Evolutionary conservation across 2,888 invertebrate species (phyloP), one percentile per base, ranked within the genome.

Genomic region (Acleris holmiana): DNA sequence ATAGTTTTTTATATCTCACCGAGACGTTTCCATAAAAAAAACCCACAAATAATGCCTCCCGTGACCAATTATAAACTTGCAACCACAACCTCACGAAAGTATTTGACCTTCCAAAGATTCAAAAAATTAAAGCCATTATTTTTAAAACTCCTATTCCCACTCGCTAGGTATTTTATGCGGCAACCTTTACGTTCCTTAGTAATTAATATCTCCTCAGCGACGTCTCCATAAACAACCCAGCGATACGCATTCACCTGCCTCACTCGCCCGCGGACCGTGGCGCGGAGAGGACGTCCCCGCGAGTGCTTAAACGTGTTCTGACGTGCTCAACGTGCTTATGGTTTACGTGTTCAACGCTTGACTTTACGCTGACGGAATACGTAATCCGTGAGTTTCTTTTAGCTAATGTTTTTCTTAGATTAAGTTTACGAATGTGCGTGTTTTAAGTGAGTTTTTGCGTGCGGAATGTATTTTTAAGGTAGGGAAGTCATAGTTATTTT

Each of bases 191-290:
- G 48, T 4, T 15, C 17, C 35, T n/a, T n/a, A 50, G 17, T 55
- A 44, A 55, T 55, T 41, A 41, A 55, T 41, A 44, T 41, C 19
- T 21, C 40, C 23, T 35, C 47, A 41, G 25, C 55, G 48, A 35
- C 35, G 23, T 21, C 48, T 35, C 18, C 55, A 62, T 61, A 58
- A 62, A 54, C 40, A 25, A 66, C 51, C 63, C 65, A 57, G 62
- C 61, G 71, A 69, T 71, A 73, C 71, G 57, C 78, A 80, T 82
- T 80, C 80, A 82, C 79, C 60, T 65, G 68, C 13, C 35, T 62
- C 86, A 90, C 83, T 89, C 89, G 83, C 67, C 83, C 85, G 73
- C 78, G 75, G 76, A 71, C 73, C 79, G 71, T 72, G 75, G 78
- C 56, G 68, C 74, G 44, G 80, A 68, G 68, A 80, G 80, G 85